Conservation (phyloP, 2,113 vertebrate genomes). For the Nicator chloris region DNA sequence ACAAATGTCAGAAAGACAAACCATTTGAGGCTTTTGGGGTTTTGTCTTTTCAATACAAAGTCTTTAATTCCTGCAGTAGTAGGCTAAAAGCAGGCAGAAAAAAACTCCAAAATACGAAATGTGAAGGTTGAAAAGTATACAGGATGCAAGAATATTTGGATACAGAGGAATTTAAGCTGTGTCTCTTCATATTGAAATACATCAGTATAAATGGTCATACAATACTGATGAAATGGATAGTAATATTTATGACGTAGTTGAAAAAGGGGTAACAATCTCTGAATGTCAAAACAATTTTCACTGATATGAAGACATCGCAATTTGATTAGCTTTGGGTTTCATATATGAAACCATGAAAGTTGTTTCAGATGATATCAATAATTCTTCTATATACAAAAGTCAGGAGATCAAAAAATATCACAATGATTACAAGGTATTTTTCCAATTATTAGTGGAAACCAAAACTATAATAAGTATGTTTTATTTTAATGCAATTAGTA, state of each 20-base stretch:
- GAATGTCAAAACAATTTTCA: slow-evolving; percentile 10
- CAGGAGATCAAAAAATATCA: not conserved
- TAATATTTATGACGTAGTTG: not conserved
- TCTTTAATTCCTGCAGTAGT: not conserved
- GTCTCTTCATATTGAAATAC: not conserved
- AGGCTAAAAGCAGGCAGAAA: not conserved
- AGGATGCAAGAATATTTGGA: not conserved
- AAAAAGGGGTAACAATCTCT: not conserved
- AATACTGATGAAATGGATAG: not conserved
- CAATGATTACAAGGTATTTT: not conserved
- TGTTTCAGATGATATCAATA: not conserved
- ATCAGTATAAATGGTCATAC: not conserved
- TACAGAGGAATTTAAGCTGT: not conserved
- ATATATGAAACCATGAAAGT: not conserved
- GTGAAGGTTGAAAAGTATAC: not conserved
- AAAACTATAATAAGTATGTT: not conserved
- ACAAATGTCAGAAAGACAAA: not conserved
- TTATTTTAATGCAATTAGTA: not conserved
- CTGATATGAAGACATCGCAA: not conserved
- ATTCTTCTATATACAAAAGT: not conserved
- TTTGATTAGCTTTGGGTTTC: not conserved
- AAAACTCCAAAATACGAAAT: not conserved
- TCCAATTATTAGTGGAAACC: not conserved
- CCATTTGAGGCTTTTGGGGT: not conserved
- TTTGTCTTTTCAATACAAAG: not conserved